Base-by-base conservation (phyloP, 64 coral and sea anemone species). In the Porites lutea region DNA sequence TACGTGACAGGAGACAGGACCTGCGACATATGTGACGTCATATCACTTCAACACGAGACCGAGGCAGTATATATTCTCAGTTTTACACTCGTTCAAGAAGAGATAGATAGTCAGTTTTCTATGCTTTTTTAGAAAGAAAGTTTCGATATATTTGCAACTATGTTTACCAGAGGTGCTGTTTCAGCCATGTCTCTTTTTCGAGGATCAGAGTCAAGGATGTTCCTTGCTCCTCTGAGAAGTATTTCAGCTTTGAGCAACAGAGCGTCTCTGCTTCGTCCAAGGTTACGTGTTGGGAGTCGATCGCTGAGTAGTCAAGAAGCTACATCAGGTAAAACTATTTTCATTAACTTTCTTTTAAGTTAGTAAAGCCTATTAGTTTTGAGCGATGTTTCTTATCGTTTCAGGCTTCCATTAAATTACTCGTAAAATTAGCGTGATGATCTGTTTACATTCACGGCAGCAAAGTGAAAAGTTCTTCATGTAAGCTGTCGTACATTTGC, bases 1-100 rank as follows among this genome's bases (percentile, higher is more conserved):
- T 74, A 74, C 72, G 72, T 74, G 72, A 74, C 72, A 57, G 20
- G 20, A 79, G 54, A 60, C n/a, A 52, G 22, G 77, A 79, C 62
- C 43, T 55, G 27, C 12, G 9, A 37, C 27, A 62, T 58, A 62
- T 60, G n/a, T 63, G 55, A 81, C 78, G 78, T 81, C 78, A 81
- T 81, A 44, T 7, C 58, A 6, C 72, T 15, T 46, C 4, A 46
- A 5, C 78, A 14, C n/a, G 55, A 62, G 55, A 81, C 20, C 78
- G 78, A 81, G 78, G 55, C 78, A 11, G 78, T 58, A 58, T 54
- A 23, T 0, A 46, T 8, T 0, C 27, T 73, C 22, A 9, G 3
- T 45, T 73, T 43, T 13, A 10, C 0, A 43, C 44, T 3, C 23
- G 0, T 8, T 11, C 9, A 43, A 73, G 7, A 8, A 13, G 22